Conservation (phyloP, 2,797 vertebrate genomes). For the Discoglossus pictus region DNA sequence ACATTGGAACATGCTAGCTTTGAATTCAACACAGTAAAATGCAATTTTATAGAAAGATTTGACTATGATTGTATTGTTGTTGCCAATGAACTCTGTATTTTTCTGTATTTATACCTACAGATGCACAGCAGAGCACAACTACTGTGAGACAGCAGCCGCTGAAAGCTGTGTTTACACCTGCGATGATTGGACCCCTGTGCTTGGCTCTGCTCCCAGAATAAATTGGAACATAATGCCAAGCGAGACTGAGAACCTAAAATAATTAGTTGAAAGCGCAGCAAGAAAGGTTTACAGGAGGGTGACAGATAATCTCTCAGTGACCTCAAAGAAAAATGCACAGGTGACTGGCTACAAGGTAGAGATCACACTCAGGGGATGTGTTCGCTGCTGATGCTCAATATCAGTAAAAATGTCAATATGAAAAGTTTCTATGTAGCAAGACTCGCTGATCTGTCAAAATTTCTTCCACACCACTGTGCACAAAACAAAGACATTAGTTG, state of each 20-base stretch:
- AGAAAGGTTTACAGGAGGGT: conserved; percentile 19
- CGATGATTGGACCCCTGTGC: conserved; percentile 34
- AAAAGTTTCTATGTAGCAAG: no score
- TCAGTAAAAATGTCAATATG: conserved; percentile 3
- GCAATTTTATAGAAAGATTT: background rate
- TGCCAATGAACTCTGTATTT: conserved; percentile 8
- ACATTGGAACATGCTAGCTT: background rate
- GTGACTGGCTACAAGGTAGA: conserved; percentile 29
- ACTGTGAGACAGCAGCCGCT: conserved; percentile 15
- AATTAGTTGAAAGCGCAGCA: conserved; percentile 46
- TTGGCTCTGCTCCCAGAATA: conserved; percentile 46
- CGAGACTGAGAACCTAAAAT: conserved; percentile 44
- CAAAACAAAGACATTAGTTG: no score
- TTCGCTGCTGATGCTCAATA: background rate
- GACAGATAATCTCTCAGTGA: conserved; percentile 41
- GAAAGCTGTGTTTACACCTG: conserved; percentile 42
- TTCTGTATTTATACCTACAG: conserved; percentile 9
- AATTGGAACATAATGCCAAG: conserved; percentile 45
- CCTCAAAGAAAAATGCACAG: conserved; percentile 35
- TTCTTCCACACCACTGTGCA: no score
- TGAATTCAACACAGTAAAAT: background rate
- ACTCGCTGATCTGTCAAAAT: no score
- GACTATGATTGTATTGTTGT: conserved; percentile 9
- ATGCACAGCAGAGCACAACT: conserved; percentile 1
- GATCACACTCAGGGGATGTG: conserved; percentile 1